Percentiles rank a stretch among this genome's conserved stretches.
phyloP scores from a whole-genome alignment of 2,888 invertebrate genomes.

The Sarcophaga subvicina region DNA sequence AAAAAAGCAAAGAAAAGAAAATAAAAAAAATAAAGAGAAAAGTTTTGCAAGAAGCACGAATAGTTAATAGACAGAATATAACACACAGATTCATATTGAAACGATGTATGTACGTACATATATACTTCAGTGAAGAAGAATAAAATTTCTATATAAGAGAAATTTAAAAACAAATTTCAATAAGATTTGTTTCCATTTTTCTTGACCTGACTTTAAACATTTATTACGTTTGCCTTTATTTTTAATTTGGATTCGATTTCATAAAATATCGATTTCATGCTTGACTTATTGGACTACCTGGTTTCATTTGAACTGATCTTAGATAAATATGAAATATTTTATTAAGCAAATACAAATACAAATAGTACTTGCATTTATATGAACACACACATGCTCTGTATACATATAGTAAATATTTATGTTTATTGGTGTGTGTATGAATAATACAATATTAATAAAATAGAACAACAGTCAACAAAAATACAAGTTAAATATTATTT shows the following conservation, averaged over 20 bases:
- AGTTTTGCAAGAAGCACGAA: background rate
- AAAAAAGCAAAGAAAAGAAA: background rate
- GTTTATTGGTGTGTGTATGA: background rate
- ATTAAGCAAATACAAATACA: slow-evolving; percentile 6
- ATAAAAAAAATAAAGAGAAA: background rate
- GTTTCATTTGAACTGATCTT: slow-evolving; percentile 31
- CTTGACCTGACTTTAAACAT: background rate
- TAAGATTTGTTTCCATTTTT: background rate
- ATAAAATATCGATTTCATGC: slow-evolving; percentile 53
- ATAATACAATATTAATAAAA: slow-evolving; percentile 34
- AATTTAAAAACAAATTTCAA: background rate
- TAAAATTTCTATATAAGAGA: background rate
- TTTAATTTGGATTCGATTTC: slow-evolving; percentile 27
- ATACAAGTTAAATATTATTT: slow-evolving; percentile 20
- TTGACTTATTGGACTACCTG: slow-evolving; percentile 54
- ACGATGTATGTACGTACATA: too few relatives aligned
- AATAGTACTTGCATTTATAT: background rate
- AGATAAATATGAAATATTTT: slow-evolving; percentile 41
- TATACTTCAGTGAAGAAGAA: too few relatives aligned
- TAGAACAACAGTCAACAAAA: background rate
- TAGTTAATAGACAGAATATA: background rate
- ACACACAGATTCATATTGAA: too few relatives aligned
- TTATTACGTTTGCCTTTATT: background rate
- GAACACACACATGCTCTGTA: background rate
- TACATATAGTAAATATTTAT: background rate